Base-by-base conservation (phyloP, 2,797 vertebrate species). In the Dromococcyx pavoninus region DNA sequence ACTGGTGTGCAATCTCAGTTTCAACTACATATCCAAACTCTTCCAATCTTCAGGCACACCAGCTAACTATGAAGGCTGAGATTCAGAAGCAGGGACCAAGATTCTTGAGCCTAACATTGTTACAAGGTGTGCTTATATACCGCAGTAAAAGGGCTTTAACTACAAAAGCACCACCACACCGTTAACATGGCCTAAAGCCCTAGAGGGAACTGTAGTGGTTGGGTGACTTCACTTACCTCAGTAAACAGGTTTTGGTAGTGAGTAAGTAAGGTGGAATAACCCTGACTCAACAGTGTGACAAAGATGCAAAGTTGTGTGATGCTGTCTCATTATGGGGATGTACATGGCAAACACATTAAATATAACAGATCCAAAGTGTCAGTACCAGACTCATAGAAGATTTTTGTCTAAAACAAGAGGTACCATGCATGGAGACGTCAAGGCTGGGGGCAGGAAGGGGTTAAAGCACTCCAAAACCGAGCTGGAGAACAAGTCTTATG, bases 281-380 rank as follows among this genome's bases (percentile, higher is more conserved):
- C 19, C 12, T 39, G 24, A 54, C n/a, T 39, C 28, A 65, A 41
- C 7, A 16, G 11, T 5, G 13, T 39, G 57, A 65, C 72, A 8
- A 33, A 73, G 48, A 66, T 17, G 10, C 4, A 58, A 32, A 73
- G 35, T 33, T 58, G 7, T 1, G 39, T 22, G 11, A 17, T 54
- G 21, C 2, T 13, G 35, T 9, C 41, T 50, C 22, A 0, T 32
- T 32, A 24, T 0, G 37, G 8, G n/a, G 44, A 61, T 3, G 2
- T 44, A 58, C 30, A 27, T 6, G 7, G 65, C 53, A 71, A 70
- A 44, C 17, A 12, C 1, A 3, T 64, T 61, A n/a, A 60, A 66
- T 6, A 1, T 2, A n/a, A 64, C 0, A 4, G 30, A 43, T 30
- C 18, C 22, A 25, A 56, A 87, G 57, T 1, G 4, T 11, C 27